Percentiles rank a stretch among this genome's conserved stretches.
Evolutionary conservation across 2,113 vertebrate species (phyloP).

Genomic region (Ptilonorhynchus violaceus): DNA sequence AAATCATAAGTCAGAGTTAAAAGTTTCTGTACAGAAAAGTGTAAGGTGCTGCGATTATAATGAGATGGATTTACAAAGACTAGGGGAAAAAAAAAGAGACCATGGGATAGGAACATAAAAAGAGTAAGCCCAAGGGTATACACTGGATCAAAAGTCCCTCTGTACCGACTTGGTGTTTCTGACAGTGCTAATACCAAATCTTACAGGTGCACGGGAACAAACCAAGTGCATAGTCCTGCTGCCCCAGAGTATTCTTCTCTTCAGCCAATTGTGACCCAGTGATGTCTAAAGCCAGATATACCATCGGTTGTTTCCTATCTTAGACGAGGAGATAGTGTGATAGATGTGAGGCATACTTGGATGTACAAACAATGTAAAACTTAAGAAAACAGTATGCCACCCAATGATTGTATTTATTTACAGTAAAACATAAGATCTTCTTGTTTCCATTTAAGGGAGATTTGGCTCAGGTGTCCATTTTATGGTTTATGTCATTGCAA

Average conservation of each 20-base stretch:
- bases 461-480: background rate
- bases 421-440: background rate
- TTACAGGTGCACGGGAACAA: background rate
- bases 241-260: background rate
- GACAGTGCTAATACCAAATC: background rate
- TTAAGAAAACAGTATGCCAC: background rate
- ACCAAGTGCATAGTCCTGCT: background rate
- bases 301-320: background rate
- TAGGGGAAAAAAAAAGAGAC: background rate
- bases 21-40: background rate
- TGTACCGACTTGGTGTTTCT: background rate
- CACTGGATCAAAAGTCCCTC: background rate
- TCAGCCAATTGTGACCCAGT: background rate
- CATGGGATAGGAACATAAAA: background rate
- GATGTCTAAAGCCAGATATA: background rate
- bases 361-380: background rate
- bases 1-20: background rate
- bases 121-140: background rate
- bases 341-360: background rate
- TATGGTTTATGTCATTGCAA: background rate
- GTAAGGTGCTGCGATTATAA: background rate
- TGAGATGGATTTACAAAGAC: background rate
- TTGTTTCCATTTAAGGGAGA: background rate
- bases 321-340: background rate
- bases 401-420: background rate